Evolutionary conservation across 1,140 invertebrate genomes (phyloP).

Genomic region (Heliconius hewitsoni): DNA sequence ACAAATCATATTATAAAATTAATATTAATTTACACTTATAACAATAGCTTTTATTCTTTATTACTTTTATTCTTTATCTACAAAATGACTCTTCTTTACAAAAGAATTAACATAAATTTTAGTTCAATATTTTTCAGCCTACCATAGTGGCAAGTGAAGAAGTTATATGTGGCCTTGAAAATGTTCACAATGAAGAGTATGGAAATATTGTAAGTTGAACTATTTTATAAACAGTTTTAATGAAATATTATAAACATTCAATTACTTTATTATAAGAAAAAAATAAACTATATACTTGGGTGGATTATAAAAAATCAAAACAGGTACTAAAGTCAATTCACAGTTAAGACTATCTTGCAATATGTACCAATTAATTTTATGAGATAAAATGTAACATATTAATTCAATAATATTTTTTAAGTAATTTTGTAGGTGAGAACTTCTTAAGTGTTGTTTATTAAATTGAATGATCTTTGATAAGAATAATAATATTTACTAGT

Average conservation of each 20-base stretch:
- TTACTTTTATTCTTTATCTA: neutral
- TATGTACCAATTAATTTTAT: no score
- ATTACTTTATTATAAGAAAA: no score
- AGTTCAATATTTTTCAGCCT: constrained; percentile 67
- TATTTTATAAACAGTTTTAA: neutral
- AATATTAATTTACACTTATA: neutral
- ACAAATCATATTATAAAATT: neutral
- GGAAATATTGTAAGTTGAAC: constrained; percentile 60
- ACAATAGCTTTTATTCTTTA: neutral
- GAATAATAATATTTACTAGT: neutral
- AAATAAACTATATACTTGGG: no score
- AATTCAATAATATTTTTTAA: no score
- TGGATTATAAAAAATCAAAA: no score
- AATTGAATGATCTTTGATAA: neutral
- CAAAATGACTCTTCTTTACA: neutral
- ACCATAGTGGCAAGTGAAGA: constrained; percentile 84
- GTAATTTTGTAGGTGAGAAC: neutral
- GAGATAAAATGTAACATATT: no score
- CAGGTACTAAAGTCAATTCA: no score
- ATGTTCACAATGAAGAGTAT: constrained; percentile 65
- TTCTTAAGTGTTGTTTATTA: neutral
- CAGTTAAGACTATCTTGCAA: no score
- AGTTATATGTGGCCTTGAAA: constrained; percentile 84
- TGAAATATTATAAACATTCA: no score
- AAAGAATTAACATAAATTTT: constrained; percentile 4